Evolutionary conservation across 30 jellyfish, hydroid and myxozoan genomes (phyloP).

Genomic region (Chironex yamaguchii): DNA sequence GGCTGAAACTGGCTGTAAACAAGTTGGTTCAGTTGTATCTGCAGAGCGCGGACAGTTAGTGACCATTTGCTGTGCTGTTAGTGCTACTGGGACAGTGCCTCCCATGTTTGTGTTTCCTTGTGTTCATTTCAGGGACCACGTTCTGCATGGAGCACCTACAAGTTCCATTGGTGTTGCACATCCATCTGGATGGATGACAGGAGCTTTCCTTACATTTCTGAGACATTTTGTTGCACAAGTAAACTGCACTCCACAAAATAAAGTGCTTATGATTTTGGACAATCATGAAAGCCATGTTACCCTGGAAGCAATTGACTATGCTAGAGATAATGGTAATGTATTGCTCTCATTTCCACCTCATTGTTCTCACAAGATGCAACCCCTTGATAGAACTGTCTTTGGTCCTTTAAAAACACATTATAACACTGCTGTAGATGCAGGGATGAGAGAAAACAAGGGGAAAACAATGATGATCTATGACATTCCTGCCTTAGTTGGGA

Average conservation of each 20-base stretch:
- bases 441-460: slow-evolving; percentile 74
- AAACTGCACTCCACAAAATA: slow-evolving; percentile 37
- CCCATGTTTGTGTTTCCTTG: slow-evolving; percentile 71
- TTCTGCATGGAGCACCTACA: slow-evolving; percentile 52
- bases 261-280: slow-evolving; percentile 52
- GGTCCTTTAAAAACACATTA: slow-evolving; percentile 62
- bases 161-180: slow-evolving; percentile 44
- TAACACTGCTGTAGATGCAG: slow-evolving; percentile 37
- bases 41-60: slow-evolving; percentile 67
- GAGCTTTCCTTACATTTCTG: slow-evolving; percentile 2
- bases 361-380: slow-evolving; percentile 67
- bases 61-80: slow-evolving; percentile 32
- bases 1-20: slow-evolving; percentile 65
- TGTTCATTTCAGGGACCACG: slow-evolving; percentile 27
- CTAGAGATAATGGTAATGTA: slow-evolving; percentile 36
- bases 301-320: slow-evolving; percentile 41
- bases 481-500: slow-evolving; percentile 43
- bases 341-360: slow-evolving; percentile 71
- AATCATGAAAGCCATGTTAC: slow-evolving; percentile 62
- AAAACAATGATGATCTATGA: slow-evolving; percentile 49
- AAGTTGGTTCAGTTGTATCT: slow-evolving; percentile 65
- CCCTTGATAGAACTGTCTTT: slow-evolving; percentile 67
- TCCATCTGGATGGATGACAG: slow-evolving; percentile 69
- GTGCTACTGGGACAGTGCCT: slow-evolving; percentile 64
- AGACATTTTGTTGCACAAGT: slow-evolving; percentile 32